phyloP scores from a whole-genome alignment of 2,797 vertebrate genomes.

The Staurois parvus region DNA sequence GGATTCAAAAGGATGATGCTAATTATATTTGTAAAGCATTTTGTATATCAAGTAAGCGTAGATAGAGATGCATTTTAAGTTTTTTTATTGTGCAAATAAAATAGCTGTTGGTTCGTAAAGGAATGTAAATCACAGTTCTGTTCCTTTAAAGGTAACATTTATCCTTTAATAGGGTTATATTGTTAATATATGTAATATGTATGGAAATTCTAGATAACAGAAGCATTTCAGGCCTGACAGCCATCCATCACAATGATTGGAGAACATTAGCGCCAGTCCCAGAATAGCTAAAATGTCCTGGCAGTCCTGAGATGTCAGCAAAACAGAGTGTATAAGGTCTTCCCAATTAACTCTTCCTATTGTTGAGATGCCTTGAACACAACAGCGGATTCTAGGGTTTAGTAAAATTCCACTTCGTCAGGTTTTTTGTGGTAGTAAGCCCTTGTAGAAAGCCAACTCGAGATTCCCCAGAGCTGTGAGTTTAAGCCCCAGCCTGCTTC shows the following conservation, averaged over 20 bases:
- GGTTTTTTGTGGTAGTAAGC: too few species aligned
- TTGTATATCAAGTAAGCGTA: too few species aligned
- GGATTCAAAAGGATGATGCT: too few species aligned
- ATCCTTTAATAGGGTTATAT: conserved; percentile 1
- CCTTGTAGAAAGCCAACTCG: too few species aligned
- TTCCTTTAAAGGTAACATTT: conserved; percentile 1
- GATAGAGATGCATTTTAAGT: neutral
- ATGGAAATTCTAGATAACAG: neutral
- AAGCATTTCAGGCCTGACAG: neutral
- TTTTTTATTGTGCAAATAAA: neutral
- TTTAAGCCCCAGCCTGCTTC: too few species aligned
- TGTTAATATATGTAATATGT: conserved; percentile 9
- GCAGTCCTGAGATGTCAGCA: neutral
- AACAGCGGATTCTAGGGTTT: too few species aligned
- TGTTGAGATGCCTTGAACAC: neutral
- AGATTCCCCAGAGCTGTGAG: too few species aligned
- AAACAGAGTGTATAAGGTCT: neutral
- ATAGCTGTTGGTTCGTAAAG: neutral
- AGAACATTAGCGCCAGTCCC: neutral
- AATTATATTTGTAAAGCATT: too few species aligned
- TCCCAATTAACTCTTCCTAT: neutral
- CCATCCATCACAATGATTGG: conserved; percentile 25
- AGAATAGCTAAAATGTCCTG: neutral
- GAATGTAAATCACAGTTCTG: conserved; percentile 5
- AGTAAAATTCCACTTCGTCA: too few species aligned